Conservation (phyloP, 2,797 vertebrate species). For the Microcaecilia unicolor region DNA sequence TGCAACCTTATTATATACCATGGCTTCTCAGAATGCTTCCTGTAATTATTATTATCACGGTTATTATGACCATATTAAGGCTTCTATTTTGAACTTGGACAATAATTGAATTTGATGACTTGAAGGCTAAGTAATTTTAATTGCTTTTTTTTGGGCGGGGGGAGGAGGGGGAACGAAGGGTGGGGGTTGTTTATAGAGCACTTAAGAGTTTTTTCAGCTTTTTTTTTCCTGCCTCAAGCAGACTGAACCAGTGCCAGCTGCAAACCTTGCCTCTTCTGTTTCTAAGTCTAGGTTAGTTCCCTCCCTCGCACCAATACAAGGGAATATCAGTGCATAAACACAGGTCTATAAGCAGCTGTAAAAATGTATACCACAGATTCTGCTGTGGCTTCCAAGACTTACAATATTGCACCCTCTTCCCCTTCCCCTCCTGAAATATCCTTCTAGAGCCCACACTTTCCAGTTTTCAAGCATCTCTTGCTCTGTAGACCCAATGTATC, state of each 20-base stretch:
- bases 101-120: conserved; percentile 2
- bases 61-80: background rate
- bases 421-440: conserved; percentile 8
- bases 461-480: conserved; percentile 47
- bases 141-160: background rate
- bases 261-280: background rate
- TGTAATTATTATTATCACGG: too few relatives aligned
- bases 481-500: conserved; percentile 50
- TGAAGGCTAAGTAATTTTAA: background rate
- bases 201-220: background rate
- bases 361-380: background rate
- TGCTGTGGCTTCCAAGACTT: conserved; percentile 9
- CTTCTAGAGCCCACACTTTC: conserved; percentile 12
- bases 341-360: background rate
- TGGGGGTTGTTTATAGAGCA: too few relatives aligned
- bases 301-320: background rate
- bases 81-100: background rate
- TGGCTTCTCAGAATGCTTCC: too few relatives aligned
- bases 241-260: background rate
- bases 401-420: too few relatives aligned
- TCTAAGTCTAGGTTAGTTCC: background rate
- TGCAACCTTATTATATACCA: too few relatives aligned
- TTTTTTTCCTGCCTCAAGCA: background rate
- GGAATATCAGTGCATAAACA: background rate
- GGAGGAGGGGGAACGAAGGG: too few relatives aligned